phyloP scores from a whole-genome alignment of 2,113 vertebrate genomes.

The Notarius quadriscutis region DNA sequence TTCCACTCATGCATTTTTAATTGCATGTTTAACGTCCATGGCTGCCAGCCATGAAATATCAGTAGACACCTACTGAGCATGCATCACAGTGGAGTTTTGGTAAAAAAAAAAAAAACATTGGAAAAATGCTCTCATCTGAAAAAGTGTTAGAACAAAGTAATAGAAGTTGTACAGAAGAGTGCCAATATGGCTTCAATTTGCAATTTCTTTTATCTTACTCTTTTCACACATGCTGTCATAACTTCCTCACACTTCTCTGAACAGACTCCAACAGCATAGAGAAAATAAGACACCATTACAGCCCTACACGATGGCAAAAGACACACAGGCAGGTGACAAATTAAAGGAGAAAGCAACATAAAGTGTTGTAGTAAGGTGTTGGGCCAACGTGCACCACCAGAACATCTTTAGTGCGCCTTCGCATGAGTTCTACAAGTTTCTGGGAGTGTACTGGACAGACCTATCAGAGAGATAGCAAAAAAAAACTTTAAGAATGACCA shows the following conservation, averaged over 20 bases:
- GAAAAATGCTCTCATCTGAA: background rate
- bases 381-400: background rate
- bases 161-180: background rate
- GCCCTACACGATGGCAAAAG: conserved; percentile 40
- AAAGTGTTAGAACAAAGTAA: background rate
- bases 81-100: background rate
- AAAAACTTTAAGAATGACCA: too few species aligned
- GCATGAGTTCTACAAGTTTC: background rate
- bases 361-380: background rate
- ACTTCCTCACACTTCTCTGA: background rate
- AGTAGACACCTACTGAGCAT: conserved; percentile 59
- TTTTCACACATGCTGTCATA: background rate
- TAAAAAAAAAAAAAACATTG: background rate
- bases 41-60: conserved; percentile 68
- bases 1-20: conserved; percentile 66
- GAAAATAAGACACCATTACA: conserved; percentile 43
- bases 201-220: background rate
- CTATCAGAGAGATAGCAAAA: too few species aligned
- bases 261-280: conserved; percentile 25
- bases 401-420: background rate
- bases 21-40: conserved; percentile 58
- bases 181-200: background rate
- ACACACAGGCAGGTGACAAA: conserved; percentile 34
- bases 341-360: background rate
- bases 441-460: background rate